Evolutionary conservation across 2,113 vertebrate species (phyloP).

Genomic region (Benitochromis conjunctus): DNA sequence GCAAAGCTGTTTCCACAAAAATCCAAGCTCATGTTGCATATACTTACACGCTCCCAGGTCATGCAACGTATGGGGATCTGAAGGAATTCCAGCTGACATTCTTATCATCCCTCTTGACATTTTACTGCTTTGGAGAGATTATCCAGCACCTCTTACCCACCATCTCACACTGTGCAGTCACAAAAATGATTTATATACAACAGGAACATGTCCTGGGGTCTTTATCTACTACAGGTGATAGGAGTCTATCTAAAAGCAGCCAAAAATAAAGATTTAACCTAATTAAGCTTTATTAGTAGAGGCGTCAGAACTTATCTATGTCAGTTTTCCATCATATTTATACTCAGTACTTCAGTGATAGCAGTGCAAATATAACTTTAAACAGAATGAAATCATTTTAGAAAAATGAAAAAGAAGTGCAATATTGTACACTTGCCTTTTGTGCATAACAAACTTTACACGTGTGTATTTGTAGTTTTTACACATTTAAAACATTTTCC

Average conservation of each 20-base stretch:
- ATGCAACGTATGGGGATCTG: not conserved
- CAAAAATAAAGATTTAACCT: not conserved
- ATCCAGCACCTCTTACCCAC: not conserved
- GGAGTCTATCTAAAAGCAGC: not conserved
- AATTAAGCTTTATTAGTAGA: not conserved
- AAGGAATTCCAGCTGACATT: not conserved
- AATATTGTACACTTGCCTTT: not conserved
- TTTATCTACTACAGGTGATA: not conserved
- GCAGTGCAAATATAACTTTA: not conserved
- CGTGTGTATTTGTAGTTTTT: not conserved
- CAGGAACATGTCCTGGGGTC: not conserved
- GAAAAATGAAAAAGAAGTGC: not conserved
- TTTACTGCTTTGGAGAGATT: slow-evolving; percentile 12
- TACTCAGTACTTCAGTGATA: not conserved
- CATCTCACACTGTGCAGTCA: not conserved
- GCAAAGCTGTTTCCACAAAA: not conserved
- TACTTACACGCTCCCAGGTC: not conserved
- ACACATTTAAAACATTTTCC: not conserved
- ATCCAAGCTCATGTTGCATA: not conserved
- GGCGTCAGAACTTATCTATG: not conserved
- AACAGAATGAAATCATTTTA: not conserved
- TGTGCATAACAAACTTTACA: accelerated
- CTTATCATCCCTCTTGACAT: slow-evolving; percentile 23
- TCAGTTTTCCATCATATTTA: not conserved
- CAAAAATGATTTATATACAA: not conserved